Base-by-base conservation (phyloP, 35 echinoderm and acorn worm genomes). In the Stichopus chloronotus region DNA sequence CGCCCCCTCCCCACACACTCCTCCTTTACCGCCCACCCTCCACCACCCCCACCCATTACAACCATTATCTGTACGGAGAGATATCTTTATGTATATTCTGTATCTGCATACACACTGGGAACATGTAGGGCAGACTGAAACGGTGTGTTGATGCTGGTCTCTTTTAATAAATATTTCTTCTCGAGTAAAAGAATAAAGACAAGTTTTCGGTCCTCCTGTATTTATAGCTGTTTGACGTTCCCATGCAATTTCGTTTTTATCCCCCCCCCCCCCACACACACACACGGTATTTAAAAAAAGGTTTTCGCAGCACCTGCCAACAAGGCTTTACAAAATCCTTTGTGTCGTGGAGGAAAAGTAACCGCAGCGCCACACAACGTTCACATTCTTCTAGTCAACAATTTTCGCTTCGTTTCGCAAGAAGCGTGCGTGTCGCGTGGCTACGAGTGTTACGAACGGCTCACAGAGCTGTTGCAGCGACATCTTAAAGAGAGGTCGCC, bases 351-450 rank as follows among this genome's bases (percentile, higher is more conserved):
- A 74, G 19, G 22, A 43, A 43, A 43, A 43, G 30, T 7, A n/a
- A 74, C 17, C 22, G 69, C 19, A 74, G 69, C 53, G 54, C 58
- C 52, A 43, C 52, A 43, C 55, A 56, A 85, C 24, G 82, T 85
- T 58, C 55, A 56, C 82, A 85, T 85, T 85, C 82, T 85, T 85
- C 10, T 53, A 85, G 82, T 85, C 82, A 85, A 85, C 82, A 85
- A 85, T 56, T 56, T 43, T 85, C 11, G 54, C 56, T 58, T 85
- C 55, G 82, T 85, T 56, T 58, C 52, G 59, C 59, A 61, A 10
- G 79, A 16, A 22, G 52, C 79, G 79, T 85, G 82, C 82, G 5
- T 8, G 82, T 85, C 82, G 82, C 82, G 82, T 85, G 82, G 82
- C 56, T 85, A 20, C 21, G 6, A n/a, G 82, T n/a, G 16, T n/a